Conservation (phyloP, 2,888 invertebrate genomes). For the Apeira syringaria region DNA sequence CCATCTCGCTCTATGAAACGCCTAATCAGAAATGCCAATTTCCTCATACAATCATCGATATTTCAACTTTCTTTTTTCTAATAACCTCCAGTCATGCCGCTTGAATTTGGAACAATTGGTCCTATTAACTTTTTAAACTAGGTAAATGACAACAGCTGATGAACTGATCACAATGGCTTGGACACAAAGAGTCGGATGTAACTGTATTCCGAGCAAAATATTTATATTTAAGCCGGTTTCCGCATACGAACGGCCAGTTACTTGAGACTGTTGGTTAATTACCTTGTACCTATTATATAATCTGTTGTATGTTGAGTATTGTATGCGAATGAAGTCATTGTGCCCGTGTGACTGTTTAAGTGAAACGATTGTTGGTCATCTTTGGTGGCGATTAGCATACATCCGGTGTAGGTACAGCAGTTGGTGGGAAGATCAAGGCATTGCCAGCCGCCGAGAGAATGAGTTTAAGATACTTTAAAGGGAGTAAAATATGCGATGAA, state of each 20-base stretch:
- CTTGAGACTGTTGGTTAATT: slow-evolving; percentile 12
- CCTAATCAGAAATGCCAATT: slow-evolving; percentile 7
- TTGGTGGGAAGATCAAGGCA: too few relatives aligned
- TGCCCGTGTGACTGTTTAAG: slow-evolving; percentile 14
- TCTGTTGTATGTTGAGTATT: slow-evolving; percentile 4
- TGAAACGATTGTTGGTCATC: slow-evolving; percentile 7
- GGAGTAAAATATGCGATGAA: too few relatives aligned
- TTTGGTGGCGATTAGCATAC: background rate
- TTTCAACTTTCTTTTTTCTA: slow-evolving; percentile 6
- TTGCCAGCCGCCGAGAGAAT: too few relatives aligned
- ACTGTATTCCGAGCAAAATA: slow-evolving; percentile 48
- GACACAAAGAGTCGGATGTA: slow-evolving; percentile 51
- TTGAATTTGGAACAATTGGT: slow-evolving; percentile 28
- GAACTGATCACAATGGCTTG: slow-evolving; percentile 21
- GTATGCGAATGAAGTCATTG: slow-evolving; percentile 15
- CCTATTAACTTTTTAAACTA: slow-evolving; percentile 25
- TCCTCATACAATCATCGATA: slow-evolving; percentile 16
- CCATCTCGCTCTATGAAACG: too few relatives aligned
- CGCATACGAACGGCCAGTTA: slow-evolving; percentile 20
- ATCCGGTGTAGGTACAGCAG: too few relatives aligned
- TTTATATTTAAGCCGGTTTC: slow-evolving; percentile 43
- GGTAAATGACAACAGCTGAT: slow-evolving; percentile 25
- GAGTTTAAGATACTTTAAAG: too few relatives aligned
- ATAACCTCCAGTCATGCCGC: slow-evolving; percentile 22
- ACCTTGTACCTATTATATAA: slow-evolving; percentile 2